A percentile compares a stretch with the other conserved stretches of the same genome.
These are phyloP conservation scores for Trididemnum miniatum DNA, from an alignment of 23 tunicate genomes.

Conservation along the genomic window DNA sequence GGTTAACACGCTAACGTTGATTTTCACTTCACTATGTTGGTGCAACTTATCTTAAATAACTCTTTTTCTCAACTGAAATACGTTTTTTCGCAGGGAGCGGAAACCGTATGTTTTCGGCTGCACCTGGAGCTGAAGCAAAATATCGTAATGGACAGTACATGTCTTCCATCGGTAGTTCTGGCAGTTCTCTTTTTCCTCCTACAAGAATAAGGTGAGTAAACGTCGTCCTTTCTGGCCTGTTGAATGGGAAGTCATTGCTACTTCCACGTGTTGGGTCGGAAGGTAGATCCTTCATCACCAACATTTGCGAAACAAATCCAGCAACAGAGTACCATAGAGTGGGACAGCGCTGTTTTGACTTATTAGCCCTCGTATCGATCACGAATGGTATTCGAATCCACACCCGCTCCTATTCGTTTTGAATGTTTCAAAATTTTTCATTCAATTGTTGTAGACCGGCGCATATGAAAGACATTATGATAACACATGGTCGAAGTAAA, in stretches of 20 bases:
- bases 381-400: no score
- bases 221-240: no score
- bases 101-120: conserved; percentile 90
- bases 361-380: not conserved
- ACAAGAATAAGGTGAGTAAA: conserved; percentile 76
- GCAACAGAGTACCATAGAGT: no score
- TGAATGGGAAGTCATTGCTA: no score
- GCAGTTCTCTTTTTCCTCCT: conserved; percentile 84
- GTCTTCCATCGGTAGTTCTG: conserved; percentile 82
- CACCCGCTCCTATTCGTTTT: no score
- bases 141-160: conserved; percentile 66
- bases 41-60: no score
- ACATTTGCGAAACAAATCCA: no score
- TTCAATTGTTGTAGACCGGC: conserved; percentile 66
- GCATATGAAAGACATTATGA: conserved; percentile 48
- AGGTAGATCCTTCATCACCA: not conserved
- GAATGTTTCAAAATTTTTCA: no score
- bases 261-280: not conserved
- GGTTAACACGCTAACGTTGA: no score
- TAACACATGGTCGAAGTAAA: conserved; percentile 73
- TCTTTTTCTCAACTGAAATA: not conserved
- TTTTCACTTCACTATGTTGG: no score
- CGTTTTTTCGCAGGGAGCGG: conserved; percentile 29
- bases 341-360: no score
- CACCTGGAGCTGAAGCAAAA: conserved; percentile 94